Percentiles rank a stretch among this genome's conserved stretches.
Evolutionary conservation across 2,888 invertebrate genomes (phyloP).

Genomic region (Cistogaster globosa): DNA sequence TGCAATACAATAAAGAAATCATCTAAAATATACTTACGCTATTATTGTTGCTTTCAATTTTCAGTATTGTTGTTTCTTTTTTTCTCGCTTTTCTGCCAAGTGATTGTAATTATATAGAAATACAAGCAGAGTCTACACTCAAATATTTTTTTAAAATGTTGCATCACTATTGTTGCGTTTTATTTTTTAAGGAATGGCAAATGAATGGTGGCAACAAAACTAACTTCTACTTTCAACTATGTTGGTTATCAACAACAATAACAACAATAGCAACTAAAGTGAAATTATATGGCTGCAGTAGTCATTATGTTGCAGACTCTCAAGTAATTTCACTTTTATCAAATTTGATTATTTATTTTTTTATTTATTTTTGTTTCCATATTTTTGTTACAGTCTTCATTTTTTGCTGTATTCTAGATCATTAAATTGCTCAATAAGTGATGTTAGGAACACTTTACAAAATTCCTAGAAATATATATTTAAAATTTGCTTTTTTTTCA

Average conservation of each 20-base stretch:
- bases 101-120: conserved; percentile 63
- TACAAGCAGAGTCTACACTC: conserved; percentile 7
- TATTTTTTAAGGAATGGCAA: conserved; percentile 4
- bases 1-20: conserved; percentile 10
- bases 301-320: conserved; percentile 64
- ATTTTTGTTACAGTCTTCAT: neutral
- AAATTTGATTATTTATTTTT: neutral
- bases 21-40: neutral
- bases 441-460: neutral
- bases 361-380: neutral
- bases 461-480: conserved; percentile 20
- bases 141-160: conserved; percentile 46
- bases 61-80: conserved; percentile 1
- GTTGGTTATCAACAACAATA: conserved; percentile 50
- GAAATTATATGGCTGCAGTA: conserved; percentile 64
- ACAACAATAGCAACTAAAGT: conserved; percentile 38
- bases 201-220: conserved; percentile 15
- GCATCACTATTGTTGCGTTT: conserved; percentile 43
- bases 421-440: conserved; percentile 20
- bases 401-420: conserved; percentile 3
- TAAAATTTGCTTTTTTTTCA: neutral
- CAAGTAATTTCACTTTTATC: conserved; percentile 68
- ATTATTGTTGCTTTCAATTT: conserved; percentile 53
- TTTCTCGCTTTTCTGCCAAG: neutral
- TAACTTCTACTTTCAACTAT: conserved; percentile 43